These are phyloP conservation scores for Pogonophryne albipinna DNA, from an alignment of 2,797 vertebrate species.

Conservation along the genomic window DNA sequence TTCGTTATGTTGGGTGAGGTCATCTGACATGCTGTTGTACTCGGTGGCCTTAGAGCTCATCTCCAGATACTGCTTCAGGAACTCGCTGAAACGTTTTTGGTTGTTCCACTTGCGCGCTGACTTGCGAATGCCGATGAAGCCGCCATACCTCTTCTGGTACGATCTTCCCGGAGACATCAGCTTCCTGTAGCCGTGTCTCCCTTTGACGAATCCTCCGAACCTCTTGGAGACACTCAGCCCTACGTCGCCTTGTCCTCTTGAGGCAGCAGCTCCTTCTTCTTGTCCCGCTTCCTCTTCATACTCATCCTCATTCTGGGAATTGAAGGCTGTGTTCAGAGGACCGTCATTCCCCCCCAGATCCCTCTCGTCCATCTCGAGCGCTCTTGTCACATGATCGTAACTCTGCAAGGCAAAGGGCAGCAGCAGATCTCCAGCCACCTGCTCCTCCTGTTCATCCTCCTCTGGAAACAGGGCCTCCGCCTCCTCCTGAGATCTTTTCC, in stretches of 20 bases:
- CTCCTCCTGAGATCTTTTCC: slow-evolving; percentile 84
- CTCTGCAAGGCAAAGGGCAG: slow-evolving; percentile 77
- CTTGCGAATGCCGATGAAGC: slow-evolving; percentile 96
- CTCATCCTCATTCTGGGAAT: slow-evolving; percentile 72
- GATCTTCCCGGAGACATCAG: slow-evolving; percentile 82
- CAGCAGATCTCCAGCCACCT: slow-evolving; percentile 68
- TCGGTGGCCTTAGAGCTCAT: slow-evolving; percentile 91
- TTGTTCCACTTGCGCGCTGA: slow-evolving; percentile 97
- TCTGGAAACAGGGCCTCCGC: slow-evolving; percentile 76
- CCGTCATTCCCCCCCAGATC: slow-evolving; percentile 51
- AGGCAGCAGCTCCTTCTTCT: slow-evolving; percentile 56
- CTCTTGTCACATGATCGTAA: slow-evolving; percentile 76
- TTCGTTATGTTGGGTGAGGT: slow-evolving; percentile 85
- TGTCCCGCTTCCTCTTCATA: slow-evolving; percentile 65
- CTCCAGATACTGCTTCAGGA: slow-evolving; percentile 96
- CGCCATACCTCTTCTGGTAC: slow-evolving; percentile 95
- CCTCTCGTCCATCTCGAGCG: slow-evolving; percentile 73
- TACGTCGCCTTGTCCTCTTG: slow-evolving; percentile 55
- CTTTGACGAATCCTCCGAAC: slow-evolving; percentile 86
- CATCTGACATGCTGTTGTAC: slow-evolving; percentile 87
- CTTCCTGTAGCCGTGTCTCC: slow-evolving; percentile 84
- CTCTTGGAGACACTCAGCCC: slow-evolving; percentile 84
- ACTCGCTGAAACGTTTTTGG: slow-evolving; percentile 97
- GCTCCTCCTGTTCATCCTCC: slow-evolving; percentile 70
- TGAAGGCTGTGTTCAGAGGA: slow-evolving; percentile 65